A percentile compares a stretch with the other conserved stretches of the same genome.
Evolutionary conservation across 2,113 vertebrate species (phyloP).

Genomic region (Henicopernis longicauda): DNA sequence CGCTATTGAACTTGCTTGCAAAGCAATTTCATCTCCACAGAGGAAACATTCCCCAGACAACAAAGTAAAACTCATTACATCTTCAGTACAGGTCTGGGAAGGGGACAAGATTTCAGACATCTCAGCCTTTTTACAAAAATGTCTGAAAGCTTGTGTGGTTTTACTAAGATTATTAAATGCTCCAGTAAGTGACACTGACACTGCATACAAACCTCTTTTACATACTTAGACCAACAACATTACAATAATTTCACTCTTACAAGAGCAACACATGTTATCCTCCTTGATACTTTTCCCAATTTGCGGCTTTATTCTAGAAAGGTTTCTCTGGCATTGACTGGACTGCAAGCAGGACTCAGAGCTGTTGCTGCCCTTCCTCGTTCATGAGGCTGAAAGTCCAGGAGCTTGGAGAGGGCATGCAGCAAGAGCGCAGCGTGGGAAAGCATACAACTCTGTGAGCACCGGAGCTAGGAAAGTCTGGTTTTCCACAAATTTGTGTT

Average conservation of each 20-base stretch:
- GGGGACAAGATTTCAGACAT: not conserved
- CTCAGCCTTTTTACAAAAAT: not conserved
- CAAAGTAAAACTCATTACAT: not conserved
- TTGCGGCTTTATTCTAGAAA: not conserved
- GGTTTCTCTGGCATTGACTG: not conserved
- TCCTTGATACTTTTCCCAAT: not conserved
- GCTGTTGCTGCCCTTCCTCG: not conserved
- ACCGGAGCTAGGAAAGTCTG: not conserved
- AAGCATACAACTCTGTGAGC: fast-evolving
- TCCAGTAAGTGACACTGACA: not conserved
- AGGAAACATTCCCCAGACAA: not conserved
- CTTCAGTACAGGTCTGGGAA: not conserved
- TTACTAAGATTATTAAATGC: not conserved
- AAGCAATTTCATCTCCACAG: not conserved
- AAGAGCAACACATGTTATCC: not conserved
- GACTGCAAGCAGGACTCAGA: not conserved
- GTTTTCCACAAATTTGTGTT: not conserved
- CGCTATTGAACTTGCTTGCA: fast-evolving
- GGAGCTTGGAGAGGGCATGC: not conserved
- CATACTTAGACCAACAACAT: not conserved
- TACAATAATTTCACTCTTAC: not conserved
- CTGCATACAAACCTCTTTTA: not conserved
- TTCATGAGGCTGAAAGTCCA: not conserved
- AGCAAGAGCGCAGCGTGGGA: fast-evolving
- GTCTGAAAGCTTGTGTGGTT: not conserved